Conservation (phyloP, 37 sponge, comb jelly and placozoan genomes). For the Amphimedon queenslandica region DNA sequence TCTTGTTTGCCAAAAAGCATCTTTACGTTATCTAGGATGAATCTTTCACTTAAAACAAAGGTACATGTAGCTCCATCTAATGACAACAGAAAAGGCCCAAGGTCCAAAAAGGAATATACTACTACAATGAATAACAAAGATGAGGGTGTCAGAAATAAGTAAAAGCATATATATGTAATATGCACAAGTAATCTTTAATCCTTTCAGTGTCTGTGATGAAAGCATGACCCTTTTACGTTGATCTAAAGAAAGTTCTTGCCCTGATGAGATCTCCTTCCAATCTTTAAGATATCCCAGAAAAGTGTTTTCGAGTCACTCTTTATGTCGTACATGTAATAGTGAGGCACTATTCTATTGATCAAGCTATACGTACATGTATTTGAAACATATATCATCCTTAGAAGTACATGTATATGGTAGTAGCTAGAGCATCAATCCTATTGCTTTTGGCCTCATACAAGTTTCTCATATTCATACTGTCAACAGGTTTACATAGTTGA, state of each 20-base stretch:
- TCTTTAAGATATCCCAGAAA: too few species aligned
- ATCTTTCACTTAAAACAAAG: slow-evolving; percentile 17
- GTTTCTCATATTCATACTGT: slow-evolving; percentile 52
- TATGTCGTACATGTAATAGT: too few species aligned
- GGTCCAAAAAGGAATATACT: slow-evolving; percentile 11
- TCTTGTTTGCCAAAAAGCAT: slow-evolving; percentile 20
- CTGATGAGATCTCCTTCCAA: too few species aligned
- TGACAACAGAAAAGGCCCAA: not conserved
- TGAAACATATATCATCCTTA: too few species aligned
- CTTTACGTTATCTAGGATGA: slow-evolving; percentile 18
- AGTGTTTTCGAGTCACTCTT: too few species aligned
- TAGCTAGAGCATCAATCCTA: too few species aligned
- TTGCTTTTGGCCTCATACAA: too few species aligned
- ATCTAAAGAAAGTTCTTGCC: too few species aligned
- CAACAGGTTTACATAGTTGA: slow-evolving; percentile 20
- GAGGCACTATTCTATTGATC: too few species aligned
- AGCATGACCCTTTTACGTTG: not conserved
- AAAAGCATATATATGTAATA: not conserved
- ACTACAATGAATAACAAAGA: not conserved
- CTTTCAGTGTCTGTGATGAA: slow-evolving; percentile 22
- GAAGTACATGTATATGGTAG: too few species aligned
- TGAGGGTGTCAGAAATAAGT: not conserved
- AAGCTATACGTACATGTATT: too few species aligned
- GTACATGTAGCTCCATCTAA: not conserved
- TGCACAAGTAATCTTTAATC: too few species aligned